Evolutionary conservation across 1,140 invertebrate species (phyloP), one percentile per base, ranked within the genome.

Genomic region (Tetragnatha versicolor): DNA sequence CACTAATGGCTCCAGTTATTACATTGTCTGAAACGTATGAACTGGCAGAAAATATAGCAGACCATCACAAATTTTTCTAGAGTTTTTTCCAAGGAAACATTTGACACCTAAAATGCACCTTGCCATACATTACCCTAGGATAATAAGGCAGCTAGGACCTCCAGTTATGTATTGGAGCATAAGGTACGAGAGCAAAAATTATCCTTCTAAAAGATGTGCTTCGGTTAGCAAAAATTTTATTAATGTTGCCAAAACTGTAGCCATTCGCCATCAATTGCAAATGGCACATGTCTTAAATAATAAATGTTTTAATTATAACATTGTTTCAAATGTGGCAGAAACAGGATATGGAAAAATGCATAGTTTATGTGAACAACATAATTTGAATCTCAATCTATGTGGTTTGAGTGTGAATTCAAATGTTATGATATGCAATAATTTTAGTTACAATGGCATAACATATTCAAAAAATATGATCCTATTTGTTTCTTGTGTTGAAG

Each of bases 121-220:
- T 17, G 39, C 39, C 9, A 17, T 45, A 7, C 51, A 55, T 55
- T 55, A 55, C 25, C 17, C 17, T n/a, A 14, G 51, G 25, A 55
- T 55, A 55, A 55, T 55, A n/a, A 17, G 51, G 12, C 51, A 55
- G 51, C 25, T 55, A 55, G 51, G 51, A 55, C 51, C 51, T 55
- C 51, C 51, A 10, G 25, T 55, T 22, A 17, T 14, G 25, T 6
- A 55, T 25, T 55, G 51, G 51, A 55, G 51, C 25, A 20, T 55
- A 22, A n/a, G 51, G 17, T 55, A 55, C 25, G 51, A 55, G 25
- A 55, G 51, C 25, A 55, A 55, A 55, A 14, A 55, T 55, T 55
- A n/a, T 25, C 2, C 6, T 1, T 55, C 51, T 20, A 55, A 55
- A 55, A 55, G 25, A 25, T 55, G 51, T 55, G 51, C 17, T 10